phyloP scores from a whole-genome alignment of 2,888 invertebrate genomes.

The Lycocerus yunnanus region DNA sequence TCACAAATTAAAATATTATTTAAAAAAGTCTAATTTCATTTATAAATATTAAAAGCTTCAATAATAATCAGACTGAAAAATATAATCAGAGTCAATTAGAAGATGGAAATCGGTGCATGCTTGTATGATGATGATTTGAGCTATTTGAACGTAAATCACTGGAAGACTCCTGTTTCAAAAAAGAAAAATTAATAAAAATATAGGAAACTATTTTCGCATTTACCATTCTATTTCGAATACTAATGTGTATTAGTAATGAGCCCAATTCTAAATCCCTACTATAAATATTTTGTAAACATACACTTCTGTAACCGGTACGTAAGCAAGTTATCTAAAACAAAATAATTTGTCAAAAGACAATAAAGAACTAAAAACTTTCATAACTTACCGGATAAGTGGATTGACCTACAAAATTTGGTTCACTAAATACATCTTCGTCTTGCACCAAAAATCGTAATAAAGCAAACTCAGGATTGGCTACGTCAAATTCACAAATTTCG shows the following conservation, averaged over 20 bases:
- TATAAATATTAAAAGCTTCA: neutral
- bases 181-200: constrained; percentile 12
- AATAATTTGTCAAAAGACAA: neutral
- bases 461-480: constrained; percentile 82
- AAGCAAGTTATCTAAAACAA: constrained; percentile 68
- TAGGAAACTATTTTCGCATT: constrained; percentile 23
- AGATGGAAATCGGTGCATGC: constrained; percentile 16
- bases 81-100: constrained; percentile 2
- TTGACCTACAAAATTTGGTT: constrained; percentile 95
- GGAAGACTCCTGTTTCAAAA: constrained; percentile 29
- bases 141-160: constrained; percentile 24
- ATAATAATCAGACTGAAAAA: neutral
- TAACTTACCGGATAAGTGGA: constrained; percentile 82
- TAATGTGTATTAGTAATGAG: constrained; percentile 82
- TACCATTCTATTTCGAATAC: constrained; percentile 60
- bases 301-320: constrained; percentile 86
- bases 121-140: constrained; percentile 25
- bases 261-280: constrained; percentile 93
- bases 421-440: constrained; percentile 97
- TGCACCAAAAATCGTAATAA: constrained; percentile 86
- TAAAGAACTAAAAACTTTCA: neutral
- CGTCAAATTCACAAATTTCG: constrained; percentile 81
- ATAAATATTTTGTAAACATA: constrained; percentile 86
- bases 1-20: neutral
- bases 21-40: neutral